Evolutionary conservation across 2,797 vertebrate species (phyloP).

Genomic region (Chelon auratus): DNA sequence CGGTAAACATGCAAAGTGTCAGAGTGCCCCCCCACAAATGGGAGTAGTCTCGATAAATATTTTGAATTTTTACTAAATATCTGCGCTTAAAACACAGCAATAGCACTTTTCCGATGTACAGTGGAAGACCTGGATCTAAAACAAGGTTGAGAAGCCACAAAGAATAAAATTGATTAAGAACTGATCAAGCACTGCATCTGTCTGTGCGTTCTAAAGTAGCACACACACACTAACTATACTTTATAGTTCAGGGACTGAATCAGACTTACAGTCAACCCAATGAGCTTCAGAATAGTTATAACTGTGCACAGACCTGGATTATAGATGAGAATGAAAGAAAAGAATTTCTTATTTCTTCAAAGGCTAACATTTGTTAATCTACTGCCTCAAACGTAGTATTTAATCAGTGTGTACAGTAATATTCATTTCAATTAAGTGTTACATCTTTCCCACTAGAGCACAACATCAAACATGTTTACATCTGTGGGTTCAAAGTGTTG

Average conservation of each 20-base stretch:
- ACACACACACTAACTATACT: neutral
- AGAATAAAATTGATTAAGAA: neutral
- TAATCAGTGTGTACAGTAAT: neutral
- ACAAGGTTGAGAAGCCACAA: neutral
- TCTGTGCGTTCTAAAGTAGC: neutral
- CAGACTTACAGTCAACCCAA: neutral
- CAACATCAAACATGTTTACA: neutral
- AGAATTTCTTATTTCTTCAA: no score
- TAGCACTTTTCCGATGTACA: slow-evolving; percentile 57
- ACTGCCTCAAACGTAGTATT: neutral
- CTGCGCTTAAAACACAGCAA: slow-evolving; percentile 37
- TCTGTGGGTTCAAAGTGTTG: neutral
- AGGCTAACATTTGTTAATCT: neutral
- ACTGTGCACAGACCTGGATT: no score
- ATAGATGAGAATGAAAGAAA: neutral
- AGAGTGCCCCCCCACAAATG: slow-evolving; percentile 46
- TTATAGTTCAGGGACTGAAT: neutral
- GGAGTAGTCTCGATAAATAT: slow-evolving; percentile 13
- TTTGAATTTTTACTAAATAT: slow-evolving; percentile 30
- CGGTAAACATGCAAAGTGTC: slow-evolving; percentile 71
- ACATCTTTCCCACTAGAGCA: neutral
- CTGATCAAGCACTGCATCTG: neutral
- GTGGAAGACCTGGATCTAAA: slow-evolving; percentile 72
- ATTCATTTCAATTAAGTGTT: neutral
- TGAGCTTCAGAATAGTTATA: neutral